Percentiles rank a stretch among this genome's conserved stretches.
phyloP scores from a whole-genome alignment of 2,797 vertebrate genomes.

The Myotis myotis region DNA sequence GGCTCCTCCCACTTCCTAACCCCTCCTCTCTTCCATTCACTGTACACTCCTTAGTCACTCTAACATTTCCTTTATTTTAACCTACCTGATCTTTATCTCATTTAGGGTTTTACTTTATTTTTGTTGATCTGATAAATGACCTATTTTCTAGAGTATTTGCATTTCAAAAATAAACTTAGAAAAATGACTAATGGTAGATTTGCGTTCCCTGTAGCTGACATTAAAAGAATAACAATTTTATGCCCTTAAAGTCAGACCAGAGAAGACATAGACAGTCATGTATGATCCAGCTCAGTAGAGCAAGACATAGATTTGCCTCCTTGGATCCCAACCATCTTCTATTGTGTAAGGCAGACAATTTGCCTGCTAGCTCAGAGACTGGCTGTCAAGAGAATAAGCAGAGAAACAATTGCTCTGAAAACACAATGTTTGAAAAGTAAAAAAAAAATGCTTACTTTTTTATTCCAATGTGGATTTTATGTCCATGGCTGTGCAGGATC shows the following conservation, averaged over 20 bases:
- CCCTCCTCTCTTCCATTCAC: neutral
- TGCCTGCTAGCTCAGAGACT: neutral
- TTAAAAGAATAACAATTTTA: neutral
- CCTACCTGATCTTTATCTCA: neutral
- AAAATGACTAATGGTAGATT: neutral
- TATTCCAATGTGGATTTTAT: slow-evolving; percentile 86
- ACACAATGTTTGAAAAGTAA: neutral
- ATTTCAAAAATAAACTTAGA: neutral
- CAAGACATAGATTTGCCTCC: neutral
- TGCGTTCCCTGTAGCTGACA: neutral
- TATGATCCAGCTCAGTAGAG: neutral
- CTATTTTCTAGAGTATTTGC: neutral
- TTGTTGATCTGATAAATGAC: neutral
- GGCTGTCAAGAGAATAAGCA: neutral
- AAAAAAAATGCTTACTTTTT: slow-evolving; percentile 81
- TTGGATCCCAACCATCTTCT: neutral
- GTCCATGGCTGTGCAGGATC: slow-evolving; percentile 82
- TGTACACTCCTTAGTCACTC: neutral
- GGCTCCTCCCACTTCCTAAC: neutral
- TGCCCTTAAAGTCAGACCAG: neutral
- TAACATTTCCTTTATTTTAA: neutral
- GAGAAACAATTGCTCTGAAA: neutral
- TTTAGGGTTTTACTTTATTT: neutral
- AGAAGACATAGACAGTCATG: neutral
- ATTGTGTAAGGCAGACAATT: neutral